Percentiles rank a stretch among this genome's conserved stretches.
phyloP scores from a whole-genome alignment of 2,888 invertebrate species.

The Hetaerina titia region DNA sequence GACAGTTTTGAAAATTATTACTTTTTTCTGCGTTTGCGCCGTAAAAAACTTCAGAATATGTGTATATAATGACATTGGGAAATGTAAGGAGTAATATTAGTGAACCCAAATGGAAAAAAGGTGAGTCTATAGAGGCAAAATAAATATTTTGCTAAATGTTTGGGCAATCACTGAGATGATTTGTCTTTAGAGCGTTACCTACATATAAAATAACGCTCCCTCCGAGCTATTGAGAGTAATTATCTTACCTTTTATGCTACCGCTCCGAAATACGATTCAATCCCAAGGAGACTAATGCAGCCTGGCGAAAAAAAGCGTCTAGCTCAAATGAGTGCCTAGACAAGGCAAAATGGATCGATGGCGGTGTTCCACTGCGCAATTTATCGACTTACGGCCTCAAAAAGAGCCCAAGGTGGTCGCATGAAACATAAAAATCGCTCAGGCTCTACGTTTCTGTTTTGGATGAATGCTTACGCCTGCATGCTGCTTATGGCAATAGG shows the following conservation, averaged over 20 bases:
- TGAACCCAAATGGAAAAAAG: not conserved
- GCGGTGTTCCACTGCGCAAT: slow-evolving; percentile 51
- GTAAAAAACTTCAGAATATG: not conserved
- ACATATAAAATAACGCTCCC: not conserved
- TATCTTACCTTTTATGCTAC: not conserved
- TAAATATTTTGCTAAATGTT: not conserved
- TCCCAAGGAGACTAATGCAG: slow-evolving; percentile 15
- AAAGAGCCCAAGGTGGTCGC: not conserved
- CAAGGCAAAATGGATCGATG: slow-evolving; percentile 48
- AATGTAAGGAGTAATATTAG: not conserved
- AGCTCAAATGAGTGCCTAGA: slow-evolving; percentile 59
- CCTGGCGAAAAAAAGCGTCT: slow-evolving; percentile 32
- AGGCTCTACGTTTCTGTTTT: not conserved
- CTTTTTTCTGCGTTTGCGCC: not conserved
- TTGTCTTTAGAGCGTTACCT: not conserved
- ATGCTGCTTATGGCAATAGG: too few species aligned
- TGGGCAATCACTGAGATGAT: not conserved
- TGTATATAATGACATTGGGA: not conserved
- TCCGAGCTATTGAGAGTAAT: not conserved
- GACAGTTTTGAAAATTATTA: not conserved
- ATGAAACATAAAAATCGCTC: not conserved
- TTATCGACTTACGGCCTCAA: slow-evolving; percentile 44
- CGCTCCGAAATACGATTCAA: not conserved
- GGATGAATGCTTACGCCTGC: not conserved
- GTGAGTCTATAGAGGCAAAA: not conserved